Conservation (phyloP, 2,888 invertebrate species). For the Cryptocheilus praepositus region DNA sequence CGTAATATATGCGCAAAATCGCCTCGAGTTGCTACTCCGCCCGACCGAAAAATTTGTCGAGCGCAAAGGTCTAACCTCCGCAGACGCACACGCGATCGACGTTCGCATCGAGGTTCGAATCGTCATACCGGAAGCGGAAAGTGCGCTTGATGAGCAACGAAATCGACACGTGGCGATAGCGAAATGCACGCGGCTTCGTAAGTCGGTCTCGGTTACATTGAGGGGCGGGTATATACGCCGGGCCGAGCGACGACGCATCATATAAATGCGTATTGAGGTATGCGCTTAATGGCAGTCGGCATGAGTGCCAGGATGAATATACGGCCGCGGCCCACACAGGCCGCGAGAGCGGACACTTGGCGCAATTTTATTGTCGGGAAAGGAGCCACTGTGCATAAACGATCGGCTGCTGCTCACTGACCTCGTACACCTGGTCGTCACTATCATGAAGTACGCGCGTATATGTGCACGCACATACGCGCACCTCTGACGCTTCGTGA, state of each 20-base stretch:
- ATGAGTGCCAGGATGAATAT: conserved; percentile 53
- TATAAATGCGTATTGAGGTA: conserved; percentile 51
- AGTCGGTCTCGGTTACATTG: not conserved
- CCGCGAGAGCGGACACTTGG: conserved; percentile 50
- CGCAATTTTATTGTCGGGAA: conserved; percentile 69
- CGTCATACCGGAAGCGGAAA: not conserved
- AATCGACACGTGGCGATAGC: not conserved
- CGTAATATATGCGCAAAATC: no score
- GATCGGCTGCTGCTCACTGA: conserved; percentile 63
- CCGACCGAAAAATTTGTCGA: no score
- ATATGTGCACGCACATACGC: not conserved
- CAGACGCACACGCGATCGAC: no score
- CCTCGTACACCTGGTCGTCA: conserved; percentile 63
- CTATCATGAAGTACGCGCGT: not conserved
- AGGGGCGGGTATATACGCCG: conserved; percentile 8
- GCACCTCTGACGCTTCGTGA: not conserved
- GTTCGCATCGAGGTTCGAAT: no score
- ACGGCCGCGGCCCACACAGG: conserved; percentile 58
- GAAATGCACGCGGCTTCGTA: not conserved
- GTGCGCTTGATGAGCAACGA: not conserved
- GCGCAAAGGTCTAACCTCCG: no score
- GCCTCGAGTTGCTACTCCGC: no score
- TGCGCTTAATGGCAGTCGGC: conserved; percentile 50
- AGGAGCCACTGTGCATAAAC: conserved; percentile 69
- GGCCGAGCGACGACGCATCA: conserved; percentile 35